These are phyloP conservation scores for Pituophis catenifer DNA, from an alignment of 2,113 vertebrate species.

Conservation along the genomic window DNA sequence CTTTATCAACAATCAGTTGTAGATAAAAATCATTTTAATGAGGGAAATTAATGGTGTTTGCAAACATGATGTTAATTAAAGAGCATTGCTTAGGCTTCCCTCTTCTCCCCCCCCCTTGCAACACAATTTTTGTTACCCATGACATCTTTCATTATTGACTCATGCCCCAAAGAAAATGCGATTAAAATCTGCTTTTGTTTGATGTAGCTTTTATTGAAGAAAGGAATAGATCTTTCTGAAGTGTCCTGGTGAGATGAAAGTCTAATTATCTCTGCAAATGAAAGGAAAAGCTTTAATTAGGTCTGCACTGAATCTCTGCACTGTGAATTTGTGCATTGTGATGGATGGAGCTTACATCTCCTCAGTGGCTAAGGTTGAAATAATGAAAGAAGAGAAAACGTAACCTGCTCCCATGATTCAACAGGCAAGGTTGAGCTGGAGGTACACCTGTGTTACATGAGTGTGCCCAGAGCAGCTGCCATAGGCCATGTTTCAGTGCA, in stretches of 20 bases:
- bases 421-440: constrained; percentile 71
- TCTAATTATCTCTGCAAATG: constrained; percentile 98
- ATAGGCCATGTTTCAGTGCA: constrained; percentile 75
- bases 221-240: constrained; percentile 92
- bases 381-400: constrained; percentile 82
- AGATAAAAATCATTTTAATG: constrained; percentile 81
- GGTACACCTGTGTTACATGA: constrained; percentile 76
- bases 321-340: constrained; percentile 94
- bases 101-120: constrained; percentile 38
- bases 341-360: constrained; percentile 88
- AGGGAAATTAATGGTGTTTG: constrained; percentile 82
- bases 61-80: constrained; percentile 83
- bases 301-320: constrained; percentile 82
- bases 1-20: constrained; percentile 81
- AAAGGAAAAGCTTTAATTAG: constrained; percentile 98
- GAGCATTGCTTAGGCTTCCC: constrained; percentile 71
- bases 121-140: constrained; percentile 78
- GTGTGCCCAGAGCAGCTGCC: constrained; percentile 77
- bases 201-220: constrained; percentile 89
- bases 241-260: constrained; percentile 98
- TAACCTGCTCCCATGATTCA: constrained; percentile 72
- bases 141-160: constrained; percentile 97
- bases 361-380: constrained; percentile 84
- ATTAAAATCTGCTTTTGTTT: constrained; percentile 90
- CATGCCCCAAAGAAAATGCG: constrained; percentile 86